Evolutionary conservation across 1,140 invertebrate genomes (phyloP), one percentile per base, ranked within the genome.

Genomic region (Ips nitidus): DNA sequence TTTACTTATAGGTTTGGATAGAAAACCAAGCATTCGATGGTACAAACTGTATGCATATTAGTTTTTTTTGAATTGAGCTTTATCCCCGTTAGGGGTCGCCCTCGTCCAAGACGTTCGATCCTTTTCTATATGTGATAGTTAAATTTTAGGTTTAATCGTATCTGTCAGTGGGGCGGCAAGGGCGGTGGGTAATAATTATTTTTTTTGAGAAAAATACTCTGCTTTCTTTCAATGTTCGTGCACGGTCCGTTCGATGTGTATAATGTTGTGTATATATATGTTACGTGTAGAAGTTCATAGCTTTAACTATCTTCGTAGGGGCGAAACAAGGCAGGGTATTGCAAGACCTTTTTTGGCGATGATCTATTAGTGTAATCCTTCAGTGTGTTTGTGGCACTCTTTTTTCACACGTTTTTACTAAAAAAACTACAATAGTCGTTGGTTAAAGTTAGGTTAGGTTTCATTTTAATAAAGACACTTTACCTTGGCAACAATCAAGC

Each of bases 301-400:
- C 65, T 67, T 67, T 67, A 67, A 67, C 52, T 36, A 22, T 59
- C 39, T 39, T 4, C 41, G 8, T 57, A 39, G 55, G 40, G n/a
- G 5, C 56, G 65, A 67, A 67, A 67, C 41, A 58, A 58, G 42
- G 65, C 65, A 67, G 65, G 57, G 65, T 67, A 59, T 59, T 57
- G n/a, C 36, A 53, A 39, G 43, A 41, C 65, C 56, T 58, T 59
- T 67, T 67, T 67, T 67, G 36, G 8, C 65, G 55, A 67, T 59
- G n/a, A 52, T 67, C 65, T 67, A 67, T 52, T 8, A 53, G n/a
- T 50, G 65, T 67, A 67, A 67, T 67, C 43, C 65, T 53, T 67
- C 56, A 36, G 43, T 52, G 40, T 37, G 57, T 45, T 47, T 38
- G 40, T 60, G 4, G 41, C 47, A 61, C n/a, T 36, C 59, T 7